These are phyloP conservation scores for Epicampocera succincta DNA, from an alignment of 2,888 invertebrate species.

Conservation along the genomic window DNA sequence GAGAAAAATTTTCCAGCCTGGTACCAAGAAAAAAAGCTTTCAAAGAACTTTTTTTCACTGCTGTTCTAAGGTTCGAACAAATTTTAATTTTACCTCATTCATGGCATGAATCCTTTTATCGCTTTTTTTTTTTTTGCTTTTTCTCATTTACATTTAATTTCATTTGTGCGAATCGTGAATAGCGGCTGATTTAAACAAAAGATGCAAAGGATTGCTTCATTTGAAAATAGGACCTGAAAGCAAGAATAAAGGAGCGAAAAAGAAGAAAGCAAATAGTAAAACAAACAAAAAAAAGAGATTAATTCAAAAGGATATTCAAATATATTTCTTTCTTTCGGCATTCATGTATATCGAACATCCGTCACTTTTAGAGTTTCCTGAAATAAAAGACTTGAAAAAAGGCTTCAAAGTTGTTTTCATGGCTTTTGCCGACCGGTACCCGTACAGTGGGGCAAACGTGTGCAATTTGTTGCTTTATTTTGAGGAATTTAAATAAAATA, in stretches of 20 bases:
- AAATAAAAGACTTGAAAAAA: constrained; percentile 2
- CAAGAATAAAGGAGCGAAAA: neutral
- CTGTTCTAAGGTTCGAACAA: neutral
- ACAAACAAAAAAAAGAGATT: constrained; percentile 30
- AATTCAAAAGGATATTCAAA: constrained; percentile 59
- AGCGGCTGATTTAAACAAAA: constrained; percentile 8
- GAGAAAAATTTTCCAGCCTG: neutral
- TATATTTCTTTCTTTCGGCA: constrained; percentile 22
- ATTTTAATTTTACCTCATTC: constrained; percentile 45
- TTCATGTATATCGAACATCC: constrained; percentile 49
- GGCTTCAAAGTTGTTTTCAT: constrained; percentile 23
- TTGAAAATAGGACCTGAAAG: constrained; percentile 15
- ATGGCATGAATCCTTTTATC: too few species aligned
- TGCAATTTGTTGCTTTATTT: too few species aligned
- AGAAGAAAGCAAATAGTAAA: neutral
- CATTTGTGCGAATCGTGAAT: constrained; percentile 24
- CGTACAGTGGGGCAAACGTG: neutral
- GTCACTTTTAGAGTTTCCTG: constrained; percentile 57
- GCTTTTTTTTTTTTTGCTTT: constrained; percentile 7
- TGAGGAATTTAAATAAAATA: too few species aligned
- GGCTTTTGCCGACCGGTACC: neutral
- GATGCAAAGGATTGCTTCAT: constrained; percentile 21
- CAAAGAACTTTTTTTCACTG: neutral
- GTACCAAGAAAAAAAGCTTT: neutral
- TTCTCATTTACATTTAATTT: constrained; percentile 39